Evolutionary conservation across 1,140 invertebrate species (phyloP), one percentile per base, ranked within the genome.

Genomic region (Sarcophaga peregrina): DNA sequence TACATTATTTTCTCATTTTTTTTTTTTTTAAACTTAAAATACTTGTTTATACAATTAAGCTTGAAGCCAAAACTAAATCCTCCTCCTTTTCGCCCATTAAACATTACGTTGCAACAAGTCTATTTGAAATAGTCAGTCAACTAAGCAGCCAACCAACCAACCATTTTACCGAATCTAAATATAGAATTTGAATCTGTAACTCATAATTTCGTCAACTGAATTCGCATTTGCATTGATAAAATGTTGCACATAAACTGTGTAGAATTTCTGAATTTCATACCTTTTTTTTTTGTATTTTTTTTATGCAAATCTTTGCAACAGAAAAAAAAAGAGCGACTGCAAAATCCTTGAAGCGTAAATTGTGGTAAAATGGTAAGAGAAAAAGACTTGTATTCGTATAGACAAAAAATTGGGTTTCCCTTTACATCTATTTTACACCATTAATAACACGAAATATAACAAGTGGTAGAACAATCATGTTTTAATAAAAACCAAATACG

Each of bases 381-480:
- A 20, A 68, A 68, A 68, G 8, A 37, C 4, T 37, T 4, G 25
- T 37, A 37, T 37, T 37, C 25, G 25, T 37, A 68, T 20, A 6
- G 1, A 5, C 0, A 68, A 20, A 20, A 68, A 20, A 68, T 20
- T 68, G 62, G 3, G 20, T 10, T 20, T 20, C 62, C 62, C 20
- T 58, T 58, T 68, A 25, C 62, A 68, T 20, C 62, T 68, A 20
- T 68, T 68, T 68, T 68, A 68, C 62, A 25, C n/a, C 62, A 68
- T 68, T 68, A 68, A 20, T 20, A 68, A 68, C 17, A 20, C 62
- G 62, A 68, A 68, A 58, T 68, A 68, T 9, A 17, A 68, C 62
- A 68, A 68, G 62, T 20, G 20, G 62, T 68, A 17, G 62, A 68
- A 68, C 62, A 68, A 68, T 68, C 62, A 68, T 68, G 62, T 68